Evolutionary conservation across 1,140 invertebrate genomes (phyloP).

Genomic region (Drusus annulatus): DNA sequence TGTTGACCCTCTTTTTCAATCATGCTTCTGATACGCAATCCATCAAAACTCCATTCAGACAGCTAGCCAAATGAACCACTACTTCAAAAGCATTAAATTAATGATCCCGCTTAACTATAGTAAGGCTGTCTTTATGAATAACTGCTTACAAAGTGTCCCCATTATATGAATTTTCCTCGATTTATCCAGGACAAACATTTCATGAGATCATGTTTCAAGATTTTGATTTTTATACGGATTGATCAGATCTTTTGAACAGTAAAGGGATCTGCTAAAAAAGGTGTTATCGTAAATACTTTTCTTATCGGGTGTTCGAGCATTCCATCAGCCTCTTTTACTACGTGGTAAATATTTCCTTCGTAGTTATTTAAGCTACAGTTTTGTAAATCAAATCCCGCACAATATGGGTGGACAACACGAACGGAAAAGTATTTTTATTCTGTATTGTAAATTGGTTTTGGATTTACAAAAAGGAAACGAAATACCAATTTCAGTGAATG

Average conservation of each 20-base stretch:
- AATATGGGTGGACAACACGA: not conserved
- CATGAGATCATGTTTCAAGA: conserved; percentile 5
- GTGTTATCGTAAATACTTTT: not conserved
- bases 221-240: conserved; percentile 6
- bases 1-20: conserved; percentile 28
- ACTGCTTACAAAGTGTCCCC: too few relatives aligned
- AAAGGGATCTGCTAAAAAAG: too few relatives aligned
- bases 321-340: not conserved
- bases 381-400: not conserved
- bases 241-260: too few relatives aligned
- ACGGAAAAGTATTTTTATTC: conserved; percentile 22
- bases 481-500: conserved; percentile 12
- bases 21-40: conserved; percentile 3
- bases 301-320: not conserved
- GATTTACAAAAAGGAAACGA: conserved; percentile 14
- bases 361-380: too few relatives aligned
- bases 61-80: too few relatives aligned
- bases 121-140: too few relatives aligned
- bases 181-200: not conserved
- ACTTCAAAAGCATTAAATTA: too few relatives aligned
- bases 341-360: too few relatives aligned
- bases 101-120: too few relatives aligned
- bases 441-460: conserved; percentile 25
- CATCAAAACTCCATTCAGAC: not conserved
- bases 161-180: too few relatives aligned